Percentiles rank a stretch among this genome's conserved stretches.
phyloP scores from a whole-genome alignment of 1,140 invertebrate species.

The Zaprionus ornatus region DNA sequence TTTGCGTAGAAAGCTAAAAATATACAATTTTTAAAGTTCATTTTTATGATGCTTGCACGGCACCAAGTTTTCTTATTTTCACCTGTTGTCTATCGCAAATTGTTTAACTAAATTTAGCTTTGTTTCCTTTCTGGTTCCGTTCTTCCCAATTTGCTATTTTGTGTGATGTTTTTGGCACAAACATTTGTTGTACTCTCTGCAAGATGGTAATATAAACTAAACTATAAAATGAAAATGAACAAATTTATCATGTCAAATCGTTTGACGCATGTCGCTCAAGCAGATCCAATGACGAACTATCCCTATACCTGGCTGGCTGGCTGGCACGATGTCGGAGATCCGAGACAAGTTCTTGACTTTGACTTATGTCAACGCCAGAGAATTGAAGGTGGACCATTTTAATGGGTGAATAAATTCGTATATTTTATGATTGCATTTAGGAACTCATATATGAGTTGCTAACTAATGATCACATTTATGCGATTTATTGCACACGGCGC shows the following conservation, averaged over 20 bases:
- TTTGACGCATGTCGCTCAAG: slow-evolving; percentile 64
- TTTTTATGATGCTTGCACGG: neutral
- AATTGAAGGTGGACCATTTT: slow-evolving; percentile 44
- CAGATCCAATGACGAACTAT: slow-evolving; percentile 45
- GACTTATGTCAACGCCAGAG: slow-evolving; percentile 47
- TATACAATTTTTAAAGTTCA: slow-evolving; percentile 1
- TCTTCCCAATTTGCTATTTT: slow-evolving; percentile 6
- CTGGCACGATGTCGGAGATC: neutral
- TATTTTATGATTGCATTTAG: slow-evolving; percentile 52
- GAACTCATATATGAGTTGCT: slow-evolving; percentile 5
- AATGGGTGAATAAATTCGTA: slow-evolving; percentile 64
- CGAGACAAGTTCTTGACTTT: slow-evolving; percentile 66
- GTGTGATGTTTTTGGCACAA: slow-evolving; percentile 61
- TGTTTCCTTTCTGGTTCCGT: neutral
- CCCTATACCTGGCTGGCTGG: neutral
- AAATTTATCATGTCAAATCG: slow-evolving; percentile 73
- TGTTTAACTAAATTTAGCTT: slow-evolving; percentile 10
- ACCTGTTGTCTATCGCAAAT: slow-evolving; percentile 49
- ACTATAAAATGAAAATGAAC: slow-evolving; percentile 60
- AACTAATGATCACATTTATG: slow-evolving; percentile 53
- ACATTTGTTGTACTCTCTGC: slow-evolving; percentile 29
- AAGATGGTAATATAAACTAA: slow-evolving; percentile 60
- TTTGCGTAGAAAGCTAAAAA: neutral
- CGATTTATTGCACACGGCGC: slow-evolving; percentile 78
- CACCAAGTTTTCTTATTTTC: slow-evolving; percentile 47